Percentiles rank a stretch among this genome's conserved stretches.
phyloP scores from a whole-genome alignment of 2,113 vertebrate species.

The Campylomormyrus numenius region DNA sequence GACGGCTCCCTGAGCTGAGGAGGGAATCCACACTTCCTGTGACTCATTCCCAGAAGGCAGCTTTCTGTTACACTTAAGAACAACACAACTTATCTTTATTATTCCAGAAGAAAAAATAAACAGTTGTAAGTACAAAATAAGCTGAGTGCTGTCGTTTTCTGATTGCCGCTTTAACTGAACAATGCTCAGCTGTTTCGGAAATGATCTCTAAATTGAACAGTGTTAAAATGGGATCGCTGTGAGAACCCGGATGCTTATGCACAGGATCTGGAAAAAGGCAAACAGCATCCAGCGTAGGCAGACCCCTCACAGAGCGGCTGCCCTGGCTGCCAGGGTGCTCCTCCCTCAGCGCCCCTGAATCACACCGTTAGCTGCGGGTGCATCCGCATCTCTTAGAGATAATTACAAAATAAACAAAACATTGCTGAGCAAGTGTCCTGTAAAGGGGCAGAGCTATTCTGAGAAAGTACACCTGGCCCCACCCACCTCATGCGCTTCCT shows the following conservation, averaged over 20 bases:
- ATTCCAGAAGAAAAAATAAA: not conserved
- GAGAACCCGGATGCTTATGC: too few relatives aligned
- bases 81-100: not conserved
- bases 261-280: too few relatives aligned
- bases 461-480: not conserved
- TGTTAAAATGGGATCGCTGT: not conserved
- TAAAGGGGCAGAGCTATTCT: not conserved
- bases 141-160: not conserved
- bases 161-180: not conserved
- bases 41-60: not conserved
- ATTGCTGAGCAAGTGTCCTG: not conserved
- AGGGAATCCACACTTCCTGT: not conserved
- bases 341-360: too few relatives aligned
- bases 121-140: not conserved
- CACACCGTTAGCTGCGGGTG: not conserved
- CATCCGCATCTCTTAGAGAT: not conserved
- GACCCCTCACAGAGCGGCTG: too few relatives aligned
- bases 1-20: not conserved
- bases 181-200: not conserved
- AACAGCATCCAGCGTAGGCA: too few relatives aligned
- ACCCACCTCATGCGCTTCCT: not conserved
- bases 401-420: not conserved
- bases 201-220: not conserved
- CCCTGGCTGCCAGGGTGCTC: too few relatives aligned
- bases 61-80: not conserved